Base-by-base conservation (phyloP, 1,140 invertebrate genomes). In the Battus philenor region DNA sequence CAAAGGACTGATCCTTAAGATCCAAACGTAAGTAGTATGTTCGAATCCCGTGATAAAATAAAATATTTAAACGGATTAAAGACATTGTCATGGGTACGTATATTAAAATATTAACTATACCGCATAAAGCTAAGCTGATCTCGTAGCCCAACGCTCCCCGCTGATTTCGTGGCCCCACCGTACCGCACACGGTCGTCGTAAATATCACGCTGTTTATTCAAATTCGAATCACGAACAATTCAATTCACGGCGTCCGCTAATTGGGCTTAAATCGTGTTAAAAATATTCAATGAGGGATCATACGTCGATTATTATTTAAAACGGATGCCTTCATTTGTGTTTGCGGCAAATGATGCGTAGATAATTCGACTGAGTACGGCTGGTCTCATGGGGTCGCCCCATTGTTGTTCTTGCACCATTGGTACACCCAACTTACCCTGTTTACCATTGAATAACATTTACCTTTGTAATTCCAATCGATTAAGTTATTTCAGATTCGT, bases 141-240 rank as follows among this genome's bases (percentile, higher is more conserved):
- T n/a, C n/a, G n/a, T n/a, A n/a, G n/a, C n/a, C n/a, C n/a, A n/a
- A n/a, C n/a, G n/a, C n/a, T n/a, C n/a, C n/a, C n/a, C n/a, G n/a
- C n/a, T n/a, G n/a, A n/a, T n/a, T n/a, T n/a, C n/a, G n/a, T n/a
- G n/a, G n/a, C n/a, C n/a, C n/a, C n/a, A n/a, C n/a, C n/a, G n/a
- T n/a, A n/a, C n/a, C n/a, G n/a, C n/a, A n/a, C n/a, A n/a, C n/a
- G n/a, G n/a, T 80, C 74, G 77, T 70, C 73, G 73, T 83, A 81
- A 84, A 84, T 84, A 84, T 84, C 81, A 67, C 81, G 67, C 68
- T 78, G 68, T 79, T 79, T 82, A 79, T 77, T 76, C 72, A 78
- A 60, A 78, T 78, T 79, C 76, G 60, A 62, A 61, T 55, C 64
- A 75, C 79, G 73, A 83, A 80, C 78, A 83, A 83, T 83, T 83